Evolutionary conservation across 2,888 invertebrate species (phyloP), one percentile per base, ranked within the genome.

Genomic region (Bibio marci): DNA sequence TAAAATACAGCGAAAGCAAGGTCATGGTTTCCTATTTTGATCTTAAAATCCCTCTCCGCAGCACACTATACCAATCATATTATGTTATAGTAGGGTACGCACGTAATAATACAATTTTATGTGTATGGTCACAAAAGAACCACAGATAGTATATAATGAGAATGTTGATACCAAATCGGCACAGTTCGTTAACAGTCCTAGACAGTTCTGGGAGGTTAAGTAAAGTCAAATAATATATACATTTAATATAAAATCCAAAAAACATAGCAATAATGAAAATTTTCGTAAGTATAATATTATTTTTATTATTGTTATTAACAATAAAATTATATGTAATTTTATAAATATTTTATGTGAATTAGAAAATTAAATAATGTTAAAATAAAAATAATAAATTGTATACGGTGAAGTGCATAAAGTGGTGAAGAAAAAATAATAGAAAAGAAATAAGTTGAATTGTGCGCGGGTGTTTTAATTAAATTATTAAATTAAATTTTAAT

Each of bases 161-260:
- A 58, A 52, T 48, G 48, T 51, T 51, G 51, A 51, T 51, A 51
- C 48, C 46, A 49, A 52, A 54, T 51, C 53, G 52, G 58, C 56
- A 61, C 62, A 62, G 62, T 62, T 62, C 54, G 59, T 59, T 57
- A 60, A 62, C 62, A 62, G 62, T 62, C 62, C 62, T 62, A 61
- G 62, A 53, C 56, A 55, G 52, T 55, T 60, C 62, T 62, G 61
- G 62, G 62, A 62, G 62, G 62, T 62, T 61, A 30, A 30, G 25
- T 6, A 28, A 30, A 17, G 15, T n/a, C 10, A n/a, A n/a, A 17
- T 17, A 10, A 32, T 10, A 32, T n/a, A 32, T 17, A n/a, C 13
- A 32, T 32, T 28, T 4, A 8, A 35, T 35, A 14, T 35, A 35
- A 26, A 19, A 13, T 6, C 10, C 12, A 18, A 34, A 17, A 34